Percentiles rank a stretch among this genome's conserved stretches.
These are phyloP conservation scores for Trilocha varians DNA, from an alignment of 2,888 invertebrate species.

Conservation along the genomic window DNA sequence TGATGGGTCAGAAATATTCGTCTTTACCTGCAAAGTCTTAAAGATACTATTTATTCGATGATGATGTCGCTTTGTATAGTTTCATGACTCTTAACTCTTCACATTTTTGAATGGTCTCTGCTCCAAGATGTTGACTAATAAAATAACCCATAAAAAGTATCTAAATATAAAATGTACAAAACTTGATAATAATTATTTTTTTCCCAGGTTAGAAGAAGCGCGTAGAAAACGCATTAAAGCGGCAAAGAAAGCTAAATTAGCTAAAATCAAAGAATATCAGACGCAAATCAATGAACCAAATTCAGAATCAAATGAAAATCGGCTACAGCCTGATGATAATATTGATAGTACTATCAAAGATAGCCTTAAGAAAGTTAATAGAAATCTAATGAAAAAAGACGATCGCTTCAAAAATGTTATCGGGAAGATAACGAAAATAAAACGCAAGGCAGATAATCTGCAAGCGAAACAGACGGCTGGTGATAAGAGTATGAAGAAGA, in stretches of 20 bases:
- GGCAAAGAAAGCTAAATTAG: slow-evolving; percentile 57
- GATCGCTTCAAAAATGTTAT: slow-evolving; percentile 61
- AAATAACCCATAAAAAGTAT: too few species aligned
- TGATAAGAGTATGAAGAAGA: slow-evolving; percentile 29
- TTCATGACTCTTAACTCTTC: too few species aligned
- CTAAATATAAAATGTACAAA: too few species aligned
- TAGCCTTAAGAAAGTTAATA: slow-evolving; percentile 53
- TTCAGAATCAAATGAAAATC: slow-evolving; percentile 17
- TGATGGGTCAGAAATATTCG: too few species aligned
- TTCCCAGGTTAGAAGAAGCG: slow-evolving; percentile 57
- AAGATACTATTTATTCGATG: too few species aligned
- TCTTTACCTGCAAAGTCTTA: too few species aligned
- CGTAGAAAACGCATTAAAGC: slow-evolving; percentile 52
- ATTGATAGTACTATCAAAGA: slow-evolving; percentile 50
- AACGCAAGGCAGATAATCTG: slow-evolving; percentile 50
- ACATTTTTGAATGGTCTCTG: too few species aligned
- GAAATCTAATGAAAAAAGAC: slow-evolving; percentile 60
- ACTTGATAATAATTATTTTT: slow-evolving; percentile 2
- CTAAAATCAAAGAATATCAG: slow-evolving; percentile 49
- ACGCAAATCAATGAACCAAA: slow-evolving; percentile 33
- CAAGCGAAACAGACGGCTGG: slow-evolving; percentile 19
- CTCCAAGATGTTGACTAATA: too few species aligned
- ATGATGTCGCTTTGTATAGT: too few species aligned
- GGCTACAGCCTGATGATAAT: slow-evolving; percentile 31
- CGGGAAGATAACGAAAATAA: slow-evolving; percentile 58